Conservation (phyloP, 1,140 invertebrate genomes). For the Papilio dardanus region DNA sequence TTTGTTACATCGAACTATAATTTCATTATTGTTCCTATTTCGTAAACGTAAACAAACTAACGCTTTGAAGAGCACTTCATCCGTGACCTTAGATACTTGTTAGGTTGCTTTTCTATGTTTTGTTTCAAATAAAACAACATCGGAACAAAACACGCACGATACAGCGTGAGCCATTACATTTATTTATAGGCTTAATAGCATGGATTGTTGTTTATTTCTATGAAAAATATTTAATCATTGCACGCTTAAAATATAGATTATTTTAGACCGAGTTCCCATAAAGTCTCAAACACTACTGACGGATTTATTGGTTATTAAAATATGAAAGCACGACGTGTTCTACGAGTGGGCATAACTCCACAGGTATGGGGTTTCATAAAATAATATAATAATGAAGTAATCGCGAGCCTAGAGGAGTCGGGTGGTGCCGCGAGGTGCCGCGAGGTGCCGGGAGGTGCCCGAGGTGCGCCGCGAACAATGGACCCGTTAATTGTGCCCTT, state of each 20-base stretch:
- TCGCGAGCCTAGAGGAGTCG: constrained; percentile 54
- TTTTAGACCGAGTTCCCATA: background rate
- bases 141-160: background rate
- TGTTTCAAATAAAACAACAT: background rate
- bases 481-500: constrained; percentile 75
- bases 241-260: background rate
- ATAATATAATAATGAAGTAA: constrained; percentile 80
- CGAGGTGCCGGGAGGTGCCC: constrained; percentile 46
- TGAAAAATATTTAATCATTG: background rate
- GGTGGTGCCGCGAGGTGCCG: constrained; percentile 41
- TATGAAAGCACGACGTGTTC: constrained; percentile 34
- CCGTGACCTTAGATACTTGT: constrained; percentile 22
- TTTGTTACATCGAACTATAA: constrained; percentile 22
- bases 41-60: constrained; percentile 13
- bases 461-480: constrained; percentile 67
- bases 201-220: background rate
- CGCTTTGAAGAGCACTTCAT: constrained; percentile 7
- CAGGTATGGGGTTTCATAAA: constrained; percentile 60
- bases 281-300: constrained; percentile 15
- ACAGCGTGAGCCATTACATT: background rate
- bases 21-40: constrained; percentile 2
- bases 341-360: constrained; percentile 44
- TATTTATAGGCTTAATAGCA: background rate
- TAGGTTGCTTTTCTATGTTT: background rate
- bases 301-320: constrained; percentile 45